Evolutionary conservation across 2,113 vertebrate genomes (phyloP), one percentile per base, ranked within the genome.

Genomic region (Tauraco erythrolophus): DNA sequence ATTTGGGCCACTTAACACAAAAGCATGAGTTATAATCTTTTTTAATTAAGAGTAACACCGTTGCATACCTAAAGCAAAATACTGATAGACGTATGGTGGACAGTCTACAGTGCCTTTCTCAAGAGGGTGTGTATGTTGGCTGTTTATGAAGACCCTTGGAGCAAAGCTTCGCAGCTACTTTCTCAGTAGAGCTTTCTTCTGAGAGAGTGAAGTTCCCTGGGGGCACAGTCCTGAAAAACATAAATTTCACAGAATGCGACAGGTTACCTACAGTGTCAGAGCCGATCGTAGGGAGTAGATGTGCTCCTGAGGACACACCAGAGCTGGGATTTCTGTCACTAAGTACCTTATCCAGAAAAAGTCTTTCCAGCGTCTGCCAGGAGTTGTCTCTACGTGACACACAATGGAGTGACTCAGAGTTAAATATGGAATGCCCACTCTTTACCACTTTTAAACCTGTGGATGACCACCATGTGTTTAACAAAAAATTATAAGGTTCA

Each of bases 381-480:
- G 75, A 94, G 75, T 91, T 91, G 91, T 81, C 61, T 71, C 57
- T 71, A 57, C 21, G 17, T 93, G 85, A 88, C 92, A 90, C 4
- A 94, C 72, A 95, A 72, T 70, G 65, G 58, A 68, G 62, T 96
- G 95, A 96, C 92, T 97, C 94, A 97, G 69, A 95, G 92, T 89
- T 97, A 97, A 97, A 96, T 91, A 74, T 89, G 90, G 93, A 81
- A 75, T 92, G 89, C 94, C 93, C 93, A 88, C 92, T 92, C 96
- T 84, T 56, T 80, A 16, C 93, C 97, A 98, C 98, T 98, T 98
- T 98, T 98, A 98, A 97, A 97, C 92, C 95, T 95, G 94, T 76
- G 95, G 84, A 94, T 94, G 71, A 95, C 96, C 94, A 92, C 96
- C 77, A 19, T 94, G 96, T 96, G 79, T 94, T 98, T 97, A 97